Percentiles rank a stretch among this genome's conserved stretches.
These are phyloP conservation scores for Drosophila percnosoma DNA, from an alignment of 2,888 invertebrate genomes.

Conservation along the genomic window DNA sequence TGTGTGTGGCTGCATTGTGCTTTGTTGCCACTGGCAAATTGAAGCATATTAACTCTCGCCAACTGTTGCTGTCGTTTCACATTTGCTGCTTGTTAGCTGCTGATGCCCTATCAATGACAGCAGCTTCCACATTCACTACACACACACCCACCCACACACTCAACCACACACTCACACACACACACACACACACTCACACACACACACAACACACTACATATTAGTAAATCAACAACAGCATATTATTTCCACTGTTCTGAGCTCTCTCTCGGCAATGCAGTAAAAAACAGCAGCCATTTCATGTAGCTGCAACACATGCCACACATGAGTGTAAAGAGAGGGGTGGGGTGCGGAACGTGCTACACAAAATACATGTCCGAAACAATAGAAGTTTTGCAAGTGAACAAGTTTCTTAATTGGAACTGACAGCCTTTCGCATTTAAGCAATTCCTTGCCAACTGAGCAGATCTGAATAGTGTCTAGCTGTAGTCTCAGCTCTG, in stretches of 20 bases:
- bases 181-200: background rate
- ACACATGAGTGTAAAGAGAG: conserved; percentile 17
- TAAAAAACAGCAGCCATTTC: conserved; percentile 20
- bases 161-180: background rate
- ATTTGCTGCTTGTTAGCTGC: conserved; percentile 47
- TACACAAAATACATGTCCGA: conserved; percentile 11
- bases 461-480: background rate
- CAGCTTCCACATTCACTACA: conserved; percentile 25
- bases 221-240: conserved; percentile 46
- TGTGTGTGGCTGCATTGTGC: conserved; percentile 22
- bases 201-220: conserved; percentile 4
- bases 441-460: conserved; percentile 8
- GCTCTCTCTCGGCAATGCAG: conserved; percentile 24
- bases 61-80: conserved; percentile 59
- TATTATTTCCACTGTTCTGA: conserved; percentile 56
- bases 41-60: conserved; percentile 53
- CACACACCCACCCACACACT: background rate
- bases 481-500: too few species aligned
- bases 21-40: conserved; percentile 53
- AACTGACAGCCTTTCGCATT: conserved; percentile 49
- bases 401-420: conserved; percentile 50
- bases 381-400: conserved; percentile 46
- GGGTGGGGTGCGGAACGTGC: background rate
- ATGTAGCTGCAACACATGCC: conserved; percentile 31
- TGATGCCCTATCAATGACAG: conserved; percentile 60